A percentile compares a stretch with the other conserved stretches of the same genome.
phyloP scores from a whole-genome alignment of 2,797 vertebrate species.

The Macrochelys suwanniensis region DNA sequence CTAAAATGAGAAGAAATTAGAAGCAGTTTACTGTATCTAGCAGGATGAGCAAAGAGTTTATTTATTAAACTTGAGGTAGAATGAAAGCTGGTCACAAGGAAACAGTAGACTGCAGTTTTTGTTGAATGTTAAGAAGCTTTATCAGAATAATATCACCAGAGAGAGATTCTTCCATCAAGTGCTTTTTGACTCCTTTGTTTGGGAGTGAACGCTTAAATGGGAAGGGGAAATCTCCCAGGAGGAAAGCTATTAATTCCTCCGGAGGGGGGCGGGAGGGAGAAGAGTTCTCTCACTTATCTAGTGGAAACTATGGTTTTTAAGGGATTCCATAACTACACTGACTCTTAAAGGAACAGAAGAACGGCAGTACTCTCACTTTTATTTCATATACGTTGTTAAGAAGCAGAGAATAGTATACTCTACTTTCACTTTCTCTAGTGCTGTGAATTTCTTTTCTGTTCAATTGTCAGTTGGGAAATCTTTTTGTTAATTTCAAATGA shows the following conservation, averaged over 20 bases:
- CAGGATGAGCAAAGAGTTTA: neutral
- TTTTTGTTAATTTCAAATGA: neutral
- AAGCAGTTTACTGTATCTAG: neutral
- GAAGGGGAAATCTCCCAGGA: neutral
- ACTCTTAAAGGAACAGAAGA: neutral
- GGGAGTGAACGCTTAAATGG: neutral
- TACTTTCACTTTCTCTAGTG: neutral
- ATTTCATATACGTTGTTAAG: neutral
- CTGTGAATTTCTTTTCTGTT: neutral
- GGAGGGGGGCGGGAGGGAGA: neutral
- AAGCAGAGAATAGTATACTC: neutral
- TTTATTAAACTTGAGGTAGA: neutral
- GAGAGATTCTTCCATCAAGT: neutral
- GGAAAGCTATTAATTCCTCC: neutral
- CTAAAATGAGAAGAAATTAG: neutral
- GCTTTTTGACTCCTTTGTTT: accelerated
- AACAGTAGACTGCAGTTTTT: neutral
- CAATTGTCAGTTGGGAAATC: neutral
- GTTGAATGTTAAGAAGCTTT: neutral
- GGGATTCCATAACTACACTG: neutral
- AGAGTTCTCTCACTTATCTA: neutral
- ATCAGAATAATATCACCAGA: accelerated
- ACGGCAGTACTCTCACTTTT: neutral
- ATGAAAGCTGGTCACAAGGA: neutral
- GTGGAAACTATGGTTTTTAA: neutral